These are phyloP conservation scores for Phrynocephalus versicolor DNA, from an alignment of 2,113 vertebrate genomes.

Conservation along the genomic window DNA sequence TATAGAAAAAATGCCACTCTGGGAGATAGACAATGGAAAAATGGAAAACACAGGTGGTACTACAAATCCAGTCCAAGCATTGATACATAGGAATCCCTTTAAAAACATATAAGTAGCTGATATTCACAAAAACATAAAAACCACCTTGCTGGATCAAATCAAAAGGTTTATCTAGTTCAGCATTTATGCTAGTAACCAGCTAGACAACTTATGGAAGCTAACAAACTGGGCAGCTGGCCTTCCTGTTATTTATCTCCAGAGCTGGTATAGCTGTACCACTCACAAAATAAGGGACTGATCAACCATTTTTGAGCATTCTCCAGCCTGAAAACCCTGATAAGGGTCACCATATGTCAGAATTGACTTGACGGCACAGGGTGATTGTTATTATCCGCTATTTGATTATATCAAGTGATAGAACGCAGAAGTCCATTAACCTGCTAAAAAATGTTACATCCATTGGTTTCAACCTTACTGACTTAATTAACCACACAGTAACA, in stretches of 20 bases:
- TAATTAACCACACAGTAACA: background rate
- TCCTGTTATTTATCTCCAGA: background rate
- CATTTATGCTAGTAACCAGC: background rate
- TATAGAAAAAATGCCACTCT: too few species aligned
- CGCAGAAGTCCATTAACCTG: background rate
- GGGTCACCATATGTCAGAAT: too few species aligned
- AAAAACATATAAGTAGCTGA: too few species aligned
- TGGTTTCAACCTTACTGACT: background rate
- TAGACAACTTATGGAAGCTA: background rate
- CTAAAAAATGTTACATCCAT: background rate
- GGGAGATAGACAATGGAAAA: too few species aligned
- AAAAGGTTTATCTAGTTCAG: background rate
- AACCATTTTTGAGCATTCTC: too few species aligned
- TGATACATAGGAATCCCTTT: too few species aligned
- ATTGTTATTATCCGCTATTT: background rate
- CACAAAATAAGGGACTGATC: too few species aligned
- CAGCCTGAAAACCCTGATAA: too few species aligned
- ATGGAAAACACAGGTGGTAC: too few species aligned
- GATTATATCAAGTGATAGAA: too few species aligned
- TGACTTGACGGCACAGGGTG: too few species aligned
- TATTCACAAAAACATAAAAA: background rate
- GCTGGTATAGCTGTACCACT: background rate
- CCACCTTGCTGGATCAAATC: background rate
- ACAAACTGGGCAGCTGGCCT: background rate
- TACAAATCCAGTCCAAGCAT: too few species aligned